Percentiles rank a stretch among this genome's conserved stretches.
phyloP scores from a whole-genome alignment of 2,113 vertebrate genomes.

The Macquaria ambigua region DNA sequence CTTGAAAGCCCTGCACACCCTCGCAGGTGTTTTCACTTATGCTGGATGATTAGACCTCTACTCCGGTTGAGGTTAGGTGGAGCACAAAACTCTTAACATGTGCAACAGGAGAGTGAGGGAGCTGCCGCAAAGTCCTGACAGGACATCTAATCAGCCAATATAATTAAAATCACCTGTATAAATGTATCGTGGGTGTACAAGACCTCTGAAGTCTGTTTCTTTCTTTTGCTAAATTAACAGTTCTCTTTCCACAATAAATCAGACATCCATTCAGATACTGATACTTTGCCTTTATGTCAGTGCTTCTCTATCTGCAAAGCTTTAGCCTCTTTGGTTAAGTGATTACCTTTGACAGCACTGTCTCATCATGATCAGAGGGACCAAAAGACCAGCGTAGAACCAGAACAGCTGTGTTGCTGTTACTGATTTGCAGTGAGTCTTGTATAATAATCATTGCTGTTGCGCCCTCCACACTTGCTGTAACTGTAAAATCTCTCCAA shows the following conservation, averaged over 20 bases:
- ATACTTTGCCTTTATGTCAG: neutral
- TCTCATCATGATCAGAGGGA: neutral
- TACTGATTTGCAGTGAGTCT: neutral
- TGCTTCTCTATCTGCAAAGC: slow-evolving; percentile 9
- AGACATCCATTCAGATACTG: neutral
- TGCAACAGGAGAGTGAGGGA: too few species aligned
- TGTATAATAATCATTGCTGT: slow-evolving; percentile 15
- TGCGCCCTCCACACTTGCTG: slow-evolving; percentile 71
- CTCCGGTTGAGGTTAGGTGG: too few species aligned
- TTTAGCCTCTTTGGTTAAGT: slow-evolving; percentile 34
- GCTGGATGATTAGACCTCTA: neutral
- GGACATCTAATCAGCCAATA: neutral
- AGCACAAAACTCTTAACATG: too few species aligned
- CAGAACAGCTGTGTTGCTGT: neutral
- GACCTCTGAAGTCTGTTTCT: neutral
- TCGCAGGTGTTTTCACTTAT: neutral
- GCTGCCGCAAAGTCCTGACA: too few species aligned
- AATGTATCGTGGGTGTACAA: neutral
- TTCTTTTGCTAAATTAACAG: neutral
- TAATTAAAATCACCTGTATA: neutral
- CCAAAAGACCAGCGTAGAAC: neutral
- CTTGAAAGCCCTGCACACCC: neutral
- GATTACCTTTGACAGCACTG: neutral
- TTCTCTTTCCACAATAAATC: neutral
- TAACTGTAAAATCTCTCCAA: slow-evolving; percentile 65